A percentile compares a stretch with the other conserved stretches of the same genome.
phyloP scores from a whole-genome alignment of 2,888 invertebrate species.

The Adineta ricciae region DNA sequence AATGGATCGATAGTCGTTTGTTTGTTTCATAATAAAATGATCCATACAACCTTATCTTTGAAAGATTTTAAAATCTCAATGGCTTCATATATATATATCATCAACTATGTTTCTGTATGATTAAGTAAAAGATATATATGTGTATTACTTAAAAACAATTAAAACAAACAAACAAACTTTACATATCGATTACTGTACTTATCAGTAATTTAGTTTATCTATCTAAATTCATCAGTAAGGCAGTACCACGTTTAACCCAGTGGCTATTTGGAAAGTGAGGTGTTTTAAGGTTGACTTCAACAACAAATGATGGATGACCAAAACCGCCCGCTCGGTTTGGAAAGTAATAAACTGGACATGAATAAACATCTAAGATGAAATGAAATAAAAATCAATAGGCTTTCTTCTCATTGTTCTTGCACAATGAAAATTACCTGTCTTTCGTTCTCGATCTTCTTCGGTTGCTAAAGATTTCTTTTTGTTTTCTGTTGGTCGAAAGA shows the following conservation, averaged over 20 bases:
- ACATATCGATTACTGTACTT: not conserved
- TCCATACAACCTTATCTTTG: too few relatives aligned
- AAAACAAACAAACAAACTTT: not conserved
- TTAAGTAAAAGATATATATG: not conserved
- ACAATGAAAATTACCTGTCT: not conserved
- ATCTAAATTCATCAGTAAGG: slow-evolving; percentile 64
- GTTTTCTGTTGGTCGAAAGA: slow-evolving; percentile 65
- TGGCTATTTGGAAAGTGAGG: slow-evolving; percentile 63
- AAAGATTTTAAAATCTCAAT: too few relatives aligned
- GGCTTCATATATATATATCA: not conserved
- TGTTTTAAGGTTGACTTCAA: slow-evolving; percentile 67
- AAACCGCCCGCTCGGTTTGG: slow-evolving; percentile 64
- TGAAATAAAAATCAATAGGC: too few relatives aligned
- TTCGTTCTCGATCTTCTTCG: not conserved
- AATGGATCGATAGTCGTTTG: too few relatives aligned
- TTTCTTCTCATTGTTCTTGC: not conserved
- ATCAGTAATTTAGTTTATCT: slow-evolving; percentile 23
- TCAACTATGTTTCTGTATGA: not conserved
- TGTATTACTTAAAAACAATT: not conserved
- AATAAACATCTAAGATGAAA: slow-evolving; percentile 23
- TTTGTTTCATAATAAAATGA: too few relatives aligned
- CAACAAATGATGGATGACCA: slow-evolving; percentile 62
- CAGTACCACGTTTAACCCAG: slow-evolving; percentile 78
- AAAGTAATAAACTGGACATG: slow-evolving; percentile 69
- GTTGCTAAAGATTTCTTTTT: slow-evolving; percentile 43